Evolutionary conservation across 2,888 invertebrate species (phyloP).

Genomic region (Leptinotarsa rubiginosa): DNA sequence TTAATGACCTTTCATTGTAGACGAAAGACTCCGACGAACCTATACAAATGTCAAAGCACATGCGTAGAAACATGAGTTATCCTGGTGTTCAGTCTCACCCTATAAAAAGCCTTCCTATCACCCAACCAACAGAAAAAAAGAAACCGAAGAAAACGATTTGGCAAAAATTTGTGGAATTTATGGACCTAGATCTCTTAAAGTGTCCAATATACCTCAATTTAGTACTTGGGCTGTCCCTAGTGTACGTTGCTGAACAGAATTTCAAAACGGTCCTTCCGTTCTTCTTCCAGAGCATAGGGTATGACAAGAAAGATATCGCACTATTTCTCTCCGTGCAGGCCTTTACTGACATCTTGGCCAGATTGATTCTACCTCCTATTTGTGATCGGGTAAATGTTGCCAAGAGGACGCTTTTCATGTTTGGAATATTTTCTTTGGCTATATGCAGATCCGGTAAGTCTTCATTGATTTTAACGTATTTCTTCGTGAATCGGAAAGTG

Average conservation of each 20-base stretch:
- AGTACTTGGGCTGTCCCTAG: constrained; percentile 77
- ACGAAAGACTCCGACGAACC: constrained; percentile 37
- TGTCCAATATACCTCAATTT: constrained; percentile 80
- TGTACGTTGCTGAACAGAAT: constrained; percentile 81
- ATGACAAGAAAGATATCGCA: constrained; percentile 75
- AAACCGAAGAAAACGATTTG: constrained; percentile 58
- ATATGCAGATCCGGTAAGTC: constrained; percentile 79
- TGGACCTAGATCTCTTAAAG: constrained; percentile 79
- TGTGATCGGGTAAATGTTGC: constrained; percentile 75
- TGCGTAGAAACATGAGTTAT: constrained; percentile 64
- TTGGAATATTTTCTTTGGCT: constrained; percentile 79
- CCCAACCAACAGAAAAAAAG: constrained; percentile 56
- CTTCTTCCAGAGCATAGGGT: constrained; percentile 59
- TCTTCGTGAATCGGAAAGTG: neutral
- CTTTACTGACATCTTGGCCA: constrained; percentile 79
- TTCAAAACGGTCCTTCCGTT: constrained; percentile 69
- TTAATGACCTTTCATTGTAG: constrained; percentile 26
- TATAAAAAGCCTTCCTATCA: constrained; percentile 44
- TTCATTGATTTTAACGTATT: neutral
- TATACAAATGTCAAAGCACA: constrained; percentile 46
- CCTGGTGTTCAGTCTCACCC: constrained; percentile 59
- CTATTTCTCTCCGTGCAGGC: constrained; percentile 81
- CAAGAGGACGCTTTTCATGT: constrained; percentile 78
- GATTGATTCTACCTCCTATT: constrained; percentile 79
- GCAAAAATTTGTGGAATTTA: constrained; percentile 70